These are phyloP conservation scores for Nyctibius grandis DNA, from an alignment of 2,797 vertebrate species.

Conservation along the genomic window DNA sequence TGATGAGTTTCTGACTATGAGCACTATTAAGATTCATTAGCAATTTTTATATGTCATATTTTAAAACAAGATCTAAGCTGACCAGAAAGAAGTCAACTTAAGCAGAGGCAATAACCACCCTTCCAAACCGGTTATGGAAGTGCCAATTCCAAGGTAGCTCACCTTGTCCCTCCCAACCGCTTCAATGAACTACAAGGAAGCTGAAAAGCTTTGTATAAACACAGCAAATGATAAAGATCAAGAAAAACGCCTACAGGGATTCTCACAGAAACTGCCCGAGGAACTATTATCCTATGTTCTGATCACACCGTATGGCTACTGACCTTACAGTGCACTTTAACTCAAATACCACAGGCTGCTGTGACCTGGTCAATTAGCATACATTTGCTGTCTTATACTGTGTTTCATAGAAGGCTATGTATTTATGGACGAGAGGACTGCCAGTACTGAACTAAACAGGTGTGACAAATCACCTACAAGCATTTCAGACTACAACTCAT, in stretches of 20 bases:
- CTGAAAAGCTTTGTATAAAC: not conserved
- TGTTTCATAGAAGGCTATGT: not conserved
- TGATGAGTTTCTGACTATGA: not conserved
- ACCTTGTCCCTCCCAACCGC: not conserved
- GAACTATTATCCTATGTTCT: not conserved
- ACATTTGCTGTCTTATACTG: not conserved
- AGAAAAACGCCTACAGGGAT: not conserved
- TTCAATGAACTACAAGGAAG: not conserved
- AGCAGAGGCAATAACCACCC: not conserved
- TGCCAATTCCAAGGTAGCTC: not conserved
- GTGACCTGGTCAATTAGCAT: not conserved
- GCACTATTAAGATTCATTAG: not conserved
- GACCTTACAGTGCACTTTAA: not conserved
- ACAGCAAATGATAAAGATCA: not conserved
- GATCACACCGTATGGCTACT: not conserved
- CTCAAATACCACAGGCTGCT: not conserved
- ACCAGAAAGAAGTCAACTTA: not conserved
- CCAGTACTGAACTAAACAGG: not conserved
- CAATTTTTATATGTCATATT: not conserved
- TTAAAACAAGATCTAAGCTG: not conserved
- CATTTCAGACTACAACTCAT: not conserved
- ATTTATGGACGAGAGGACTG: not conserved
- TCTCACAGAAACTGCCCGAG: not conserved
- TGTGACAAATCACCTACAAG: not conserved
- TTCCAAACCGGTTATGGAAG: not conserved